Conservation (phyloP, 1,140 invertebrate genomes). For the Papilio glaucus region DNA sequence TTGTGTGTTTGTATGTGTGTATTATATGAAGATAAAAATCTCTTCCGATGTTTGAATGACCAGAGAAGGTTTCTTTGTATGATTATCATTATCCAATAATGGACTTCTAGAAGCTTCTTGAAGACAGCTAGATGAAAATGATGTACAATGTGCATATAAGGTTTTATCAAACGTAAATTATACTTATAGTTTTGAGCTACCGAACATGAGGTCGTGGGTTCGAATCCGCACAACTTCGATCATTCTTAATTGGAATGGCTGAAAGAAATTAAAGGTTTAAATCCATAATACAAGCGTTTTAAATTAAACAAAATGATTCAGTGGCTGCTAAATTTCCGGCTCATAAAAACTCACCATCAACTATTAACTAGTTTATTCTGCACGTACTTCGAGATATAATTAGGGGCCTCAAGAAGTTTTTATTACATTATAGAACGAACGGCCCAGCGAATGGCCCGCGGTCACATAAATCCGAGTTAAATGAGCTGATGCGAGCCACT, state of each 20-base stretch:
- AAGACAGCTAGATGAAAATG: no score
- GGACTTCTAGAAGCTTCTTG: no score
- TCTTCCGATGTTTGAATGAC: no score
- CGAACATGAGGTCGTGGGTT: no score
- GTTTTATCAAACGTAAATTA: no score
- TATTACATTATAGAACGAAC: constrained; percentile 33
- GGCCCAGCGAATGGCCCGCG: constrained; percentile 29
- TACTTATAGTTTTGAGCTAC: no score
- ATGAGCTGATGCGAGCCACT: constrained; percentile 29
- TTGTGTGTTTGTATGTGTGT: background rate
- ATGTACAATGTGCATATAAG: no score
- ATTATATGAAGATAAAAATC: background rate
- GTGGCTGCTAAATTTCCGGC: background rate
- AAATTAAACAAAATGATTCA: background rate
- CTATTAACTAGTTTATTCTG: constrained; percentile 33
- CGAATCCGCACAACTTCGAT: no score
- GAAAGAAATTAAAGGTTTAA: no score
- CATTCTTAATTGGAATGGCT: no score
- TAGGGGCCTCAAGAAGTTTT: constrained; percentile 38
- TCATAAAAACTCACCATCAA: constrained; percentile 3
- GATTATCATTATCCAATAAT: no score
- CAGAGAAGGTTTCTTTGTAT: no score
- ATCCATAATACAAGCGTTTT: background rate
- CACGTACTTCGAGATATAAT: constrained; percentile 34
- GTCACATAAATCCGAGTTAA: constrained; percentile 38